Conservation (phyloP, 2,888 invertebrate species). For the Pheosia gnoma region DNA sequence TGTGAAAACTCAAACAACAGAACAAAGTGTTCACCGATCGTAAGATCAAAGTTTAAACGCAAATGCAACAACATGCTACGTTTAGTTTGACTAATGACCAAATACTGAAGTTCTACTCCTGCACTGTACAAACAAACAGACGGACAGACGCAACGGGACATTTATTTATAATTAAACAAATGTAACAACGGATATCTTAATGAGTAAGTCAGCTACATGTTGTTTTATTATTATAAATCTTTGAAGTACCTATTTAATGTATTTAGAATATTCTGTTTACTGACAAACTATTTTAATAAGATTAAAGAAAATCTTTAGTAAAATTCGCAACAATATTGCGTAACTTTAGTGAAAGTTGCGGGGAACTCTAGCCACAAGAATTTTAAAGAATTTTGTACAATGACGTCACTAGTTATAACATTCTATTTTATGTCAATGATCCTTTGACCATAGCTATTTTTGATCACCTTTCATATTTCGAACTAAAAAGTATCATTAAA, state of each 20-base stretch:
- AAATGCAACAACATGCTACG: constrained; percentile 44
- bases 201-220: constrained; percentile 36
- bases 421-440: no score
- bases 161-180: constrained; percentile 50
- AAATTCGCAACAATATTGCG: no score
- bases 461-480: no score
- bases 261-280: no score
- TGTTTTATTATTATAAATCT: constrained; percentile 10
- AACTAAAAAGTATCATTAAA: no score
- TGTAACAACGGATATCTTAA: constrained; percentile 41
- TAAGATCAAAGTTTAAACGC: constrained; percentile 39
- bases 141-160: constrained; percentile 43
- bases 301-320: no score
- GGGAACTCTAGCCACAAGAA: no score
- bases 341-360: no score
- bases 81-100: constrained; percentile 51
- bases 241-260: background rate
- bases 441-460: no score
- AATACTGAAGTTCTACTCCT: constrained; percentile 24
- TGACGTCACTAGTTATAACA: no score
- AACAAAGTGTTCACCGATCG: constrained; percentile 23
- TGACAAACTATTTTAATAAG: no score
- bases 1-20: constrained; percentile 7
- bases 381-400: no score
- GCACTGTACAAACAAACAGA: constrained; percentile 36